A percentile compares a stretch with the other conserved stretches of the same genome.
phyloP scores from a whole-genome alignment of 2,888 invertebrate genomes.

The Congeria kusceri region DNA sequence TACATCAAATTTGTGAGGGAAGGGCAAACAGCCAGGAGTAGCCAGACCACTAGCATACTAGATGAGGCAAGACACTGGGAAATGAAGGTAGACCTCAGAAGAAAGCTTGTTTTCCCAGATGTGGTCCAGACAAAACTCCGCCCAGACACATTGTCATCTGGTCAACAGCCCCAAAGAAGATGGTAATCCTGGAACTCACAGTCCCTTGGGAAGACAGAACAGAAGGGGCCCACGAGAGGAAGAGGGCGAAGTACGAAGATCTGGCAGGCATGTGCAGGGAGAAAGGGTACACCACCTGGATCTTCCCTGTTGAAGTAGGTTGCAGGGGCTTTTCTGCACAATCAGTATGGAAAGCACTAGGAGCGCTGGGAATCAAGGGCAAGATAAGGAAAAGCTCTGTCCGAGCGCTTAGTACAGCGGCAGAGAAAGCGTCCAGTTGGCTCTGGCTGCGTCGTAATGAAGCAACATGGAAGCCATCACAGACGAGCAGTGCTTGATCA shows the following conservation, averaged over 20 bases:
- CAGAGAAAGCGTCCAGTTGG: conserved; percentile 4
- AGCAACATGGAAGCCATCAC: too few species aligned
- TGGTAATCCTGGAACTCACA: conserved; percentile 13
- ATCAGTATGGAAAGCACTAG: neutral
- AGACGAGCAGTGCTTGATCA: too few species aligned
- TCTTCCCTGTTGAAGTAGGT: conserved; percentile 11
- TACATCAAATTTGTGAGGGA: conserved; percentile 6
- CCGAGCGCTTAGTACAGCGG: too few species aligned
- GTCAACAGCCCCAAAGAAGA: too few species aligned
- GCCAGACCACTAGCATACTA: too few species aligned
- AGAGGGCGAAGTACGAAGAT: conserved; percentile 4
- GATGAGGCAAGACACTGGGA: neutral
- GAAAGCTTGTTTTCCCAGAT: too few species aligned
- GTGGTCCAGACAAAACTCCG: too few species aligned
- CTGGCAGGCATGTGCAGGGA: neutral
- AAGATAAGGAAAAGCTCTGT: too few species aligned
- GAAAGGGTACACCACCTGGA: conserved; percentile 6
- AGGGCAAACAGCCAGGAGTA: too few species aligned
- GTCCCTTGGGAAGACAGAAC: neutral
- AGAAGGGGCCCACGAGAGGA: conserved; percentile 20
- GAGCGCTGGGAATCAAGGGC: too few species aligned
- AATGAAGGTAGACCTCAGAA: neutral
- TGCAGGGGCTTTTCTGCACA: neutral
- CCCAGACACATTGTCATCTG: too few species aligned
- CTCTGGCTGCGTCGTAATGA: too few species aligned